A percentile compares a stretch with the other conserved stretches of the same genome.
phyloP scores from a whole-genome alignment of 1,140 invertebrate species.

The Heliconius melpomene region DNA sequence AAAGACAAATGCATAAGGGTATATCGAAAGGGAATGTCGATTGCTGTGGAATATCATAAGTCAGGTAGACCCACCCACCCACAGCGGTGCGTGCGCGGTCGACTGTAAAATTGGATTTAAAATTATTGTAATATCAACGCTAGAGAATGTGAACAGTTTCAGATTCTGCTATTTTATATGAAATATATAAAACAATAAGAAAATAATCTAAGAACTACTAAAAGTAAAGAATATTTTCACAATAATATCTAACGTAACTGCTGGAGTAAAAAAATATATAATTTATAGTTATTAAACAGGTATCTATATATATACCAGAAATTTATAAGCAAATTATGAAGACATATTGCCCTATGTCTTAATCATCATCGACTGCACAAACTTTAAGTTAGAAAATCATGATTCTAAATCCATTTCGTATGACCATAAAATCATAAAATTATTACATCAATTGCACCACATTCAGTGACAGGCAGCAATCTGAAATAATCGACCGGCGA shows the following conservation, averaged over 20 bases:
- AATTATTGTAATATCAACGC: slow-evolving; percentile 34
- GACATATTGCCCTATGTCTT: neutral
- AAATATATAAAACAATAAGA: neutral
- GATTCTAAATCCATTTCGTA: slow-evolving; percentile 25
- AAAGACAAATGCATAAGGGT: slow-evolving; percentile 32
- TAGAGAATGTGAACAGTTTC: slow-evolving; percentile 21
- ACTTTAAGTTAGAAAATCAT: slow-evolving; percentile 17
- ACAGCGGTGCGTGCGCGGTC: slow-evolving; percentile 33
- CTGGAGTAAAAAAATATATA: too few species aligned
- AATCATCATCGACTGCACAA: slow-evolving; percentile 10
- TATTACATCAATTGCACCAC: slow-evolving; percentile 51
- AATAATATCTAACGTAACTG: neutral
- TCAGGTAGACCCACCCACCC: slow-evolving; percentile 37
- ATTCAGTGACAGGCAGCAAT: slow-evolving; percentile 53
- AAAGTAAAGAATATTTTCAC: neutral
- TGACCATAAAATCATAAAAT: slow-evolving; percentile 44
- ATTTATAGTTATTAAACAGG: too few species aligned
- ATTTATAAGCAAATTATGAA: too few species aligned
- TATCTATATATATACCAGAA: too few species aligned
- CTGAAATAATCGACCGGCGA: slow-evolving; percentile 55
- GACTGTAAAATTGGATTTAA: slow-evolving; percentile 39
- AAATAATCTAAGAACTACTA: neutral
- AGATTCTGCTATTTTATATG: neutral
- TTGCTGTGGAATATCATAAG: slow-evolving; percentile 33
- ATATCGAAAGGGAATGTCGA: slow-evolving; percentile 38